Base-by-base conservation (phyloP, 1,140 invertebrate species). In the Zelostemma sp. region DNA sequence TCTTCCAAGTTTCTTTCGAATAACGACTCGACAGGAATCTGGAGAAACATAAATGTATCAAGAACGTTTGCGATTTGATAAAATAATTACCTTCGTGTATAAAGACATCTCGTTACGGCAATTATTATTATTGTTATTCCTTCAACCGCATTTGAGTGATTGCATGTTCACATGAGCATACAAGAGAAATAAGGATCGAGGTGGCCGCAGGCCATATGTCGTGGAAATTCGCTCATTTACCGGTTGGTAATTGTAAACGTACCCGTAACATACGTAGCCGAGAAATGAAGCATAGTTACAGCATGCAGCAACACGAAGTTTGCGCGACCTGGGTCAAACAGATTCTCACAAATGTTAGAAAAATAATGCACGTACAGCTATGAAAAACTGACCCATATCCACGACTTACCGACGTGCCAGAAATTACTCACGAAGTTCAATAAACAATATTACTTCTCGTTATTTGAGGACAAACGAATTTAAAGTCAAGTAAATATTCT, bases 351-450 rank as follows among this genome's bases (percentile, higher is more conserved):
- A 55, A 56, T 55, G 46, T 38, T 49, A 28, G 21, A 56, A 55
- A 63, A 49, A 46, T 62, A 17, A 48, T 43, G 50, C 14, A 6
- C 35, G 3, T 35, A 35, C 33, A 35, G 33, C 19, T 41, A n/a
- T 51, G 38, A 64, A 56, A 45, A 64, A 64, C 25, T 43, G 61
- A 57, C 54, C 54, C 48, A 51, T 57, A 51, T 64, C 43, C 31
- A 25, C 2, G 53, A 15, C 5, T 2, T n/a, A 2, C 11, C n/a
- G 33, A 35, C n/a, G 33, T 35, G 33, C 33, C 11, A 9, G 33
- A 35, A 35, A 35, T n/a, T n/a, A n/a, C n/a, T n/a, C n/a, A n/a
- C n/a, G n/a, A n/a, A n/a, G n/a, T n/a, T n/a, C n/a, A n/a, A n/a
- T n/a, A n/a, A n/a, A n/a, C n/a, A n/a, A n/a, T n/a, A n/a, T n/a